Evolutionary conservation across 2,888 invertebrate species (phyloP).

Genomic region (Hypercompe scribonia): DNA sequence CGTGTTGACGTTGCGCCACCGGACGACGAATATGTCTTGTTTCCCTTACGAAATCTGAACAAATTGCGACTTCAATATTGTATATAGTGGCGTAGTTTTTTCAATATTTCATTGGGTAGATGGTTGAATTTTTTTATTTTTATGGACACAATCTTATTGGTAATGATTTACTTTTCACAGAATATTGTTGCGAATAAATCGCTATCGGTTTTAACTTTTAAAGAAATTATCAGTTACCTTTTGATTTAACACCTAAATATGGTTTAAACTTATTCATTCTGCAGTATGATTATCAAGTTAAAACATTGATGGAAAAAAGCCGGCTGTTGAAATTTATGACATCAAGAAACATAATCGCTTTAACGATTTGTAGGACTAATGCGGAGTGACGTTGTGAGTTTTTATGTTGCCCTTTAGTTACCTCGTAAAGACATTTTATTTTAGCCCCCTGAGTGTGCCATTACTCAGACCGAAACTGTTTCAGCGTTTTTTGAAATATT

Average conservation of each 20-base stretch:
- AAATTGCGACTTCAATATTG: constrained; percentile 15
- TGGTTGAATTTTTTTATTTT: background rate
- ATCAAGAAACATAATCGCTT: constrained; percentile 52
- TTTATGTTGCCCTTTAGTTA: constrained; percentile 51
- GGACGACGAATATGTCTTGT: constrained; percentile 24
- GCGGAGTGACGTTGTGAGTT: constrained; percentile 47
- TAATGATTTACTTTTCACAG: background rate
- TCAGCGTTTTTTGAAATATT: constrained; percentile 56
- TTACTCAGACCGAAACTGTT: constrained; percentile 49
- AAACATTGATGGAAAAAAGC: constrained; percentile 38
- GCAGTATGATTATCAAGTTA: constrained; percentile 46
- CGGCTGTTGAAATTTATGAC: constrained; percentile 42
- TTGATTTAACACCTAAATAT: constrained; percentile 36
- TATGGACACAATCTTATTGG: background rate
- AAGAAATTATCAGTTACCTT: constrained; percentile 36
- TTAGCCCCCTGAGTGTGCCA: constrained; percentile 47
- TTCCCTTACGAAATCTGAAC: constrained; percentile 17
- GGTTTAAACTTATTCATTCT: constrained; percentile 29
- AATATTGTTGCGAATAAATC: background rate
- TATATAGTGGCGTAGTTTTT: background rate
- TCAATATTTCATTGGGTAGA: background rate
- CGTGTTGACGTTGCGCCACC: constrained; percentile 23
- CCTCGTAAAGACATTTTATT: constrained; percentile 54
- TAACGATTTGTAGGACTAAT: constrained; percentile 53
- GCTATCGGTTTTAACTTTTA: constrained; percentile 36